Evolutionary conservation across 2,888 invertebrate species (phyloP).

Genomic region (Arrhopalites spinosus): DNA sequence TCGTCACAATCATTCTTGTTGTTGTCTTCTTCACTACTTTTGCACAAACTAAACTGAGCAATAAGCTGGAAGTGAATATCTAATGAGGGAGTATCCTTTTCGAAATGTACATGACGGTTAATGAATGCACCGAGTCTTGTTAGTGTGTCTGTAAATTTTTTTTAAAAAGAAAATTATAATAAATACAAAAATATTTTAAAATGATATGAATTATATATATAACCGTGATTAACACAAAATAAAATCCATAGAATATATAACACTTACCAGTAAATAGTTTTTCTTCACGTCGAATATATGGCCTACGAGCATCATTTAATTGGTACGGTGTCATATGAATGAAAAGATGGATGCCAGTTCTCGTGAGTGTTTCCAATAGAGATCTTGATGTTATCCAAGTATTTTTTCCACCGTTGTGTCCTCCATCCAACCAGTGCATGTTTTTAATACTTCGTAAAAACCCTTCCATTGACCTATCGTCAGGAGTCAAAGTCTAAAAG

Average conservation of each 20-base stretch:
- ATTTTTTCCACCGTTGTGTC: constrained; percentile 84
- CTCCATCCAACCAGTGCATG: constrained; percentile 82
- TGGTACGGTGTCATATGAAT: constrained; percentile 92
- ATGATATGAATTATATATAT: no score
- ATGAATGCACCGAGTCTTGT: constrained; percentile 71
- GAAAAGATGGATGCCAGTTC: constrained; percentile 69
- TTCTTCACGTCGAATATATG: constrained; percentile 86
- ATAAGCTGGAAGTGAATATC: constrained; percentile 79
- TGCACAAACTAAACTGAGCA: constrained; percentile 63
- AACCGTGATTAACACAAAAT: no score
- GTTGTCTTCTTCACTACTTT: constrained; percentile 19
- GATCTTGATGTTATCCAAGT: constrained; percentile 83
- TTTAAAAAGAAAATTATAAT: no score
- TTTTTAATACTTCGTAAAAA: constrained; percentile 71
- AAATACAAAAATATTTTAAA: no score
- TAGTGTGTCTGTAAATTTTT: no score
- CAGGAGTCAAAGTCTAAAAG: constrained; percentile 65
- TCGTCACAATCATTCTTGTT: constrained; percentile 1
- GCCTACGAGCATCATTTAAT: constrained; percentile 75
- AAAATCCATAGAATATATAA: no score
- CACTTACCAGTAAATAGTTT: constrained; percentile 73
- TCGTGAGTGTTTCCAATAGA: constrained; percentile 73
- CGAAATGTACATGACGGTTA: constrained; percentile 69
- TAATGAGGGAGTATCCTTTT: constrained; percentile 62
- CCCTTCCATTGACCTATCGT: constrained; percentile 67